These are phyloP conservation scores for Plagodis dolabraria DNA, from an alignment of 2,888 invertebrate genomes.

Conservation along the genomic window DNA sequence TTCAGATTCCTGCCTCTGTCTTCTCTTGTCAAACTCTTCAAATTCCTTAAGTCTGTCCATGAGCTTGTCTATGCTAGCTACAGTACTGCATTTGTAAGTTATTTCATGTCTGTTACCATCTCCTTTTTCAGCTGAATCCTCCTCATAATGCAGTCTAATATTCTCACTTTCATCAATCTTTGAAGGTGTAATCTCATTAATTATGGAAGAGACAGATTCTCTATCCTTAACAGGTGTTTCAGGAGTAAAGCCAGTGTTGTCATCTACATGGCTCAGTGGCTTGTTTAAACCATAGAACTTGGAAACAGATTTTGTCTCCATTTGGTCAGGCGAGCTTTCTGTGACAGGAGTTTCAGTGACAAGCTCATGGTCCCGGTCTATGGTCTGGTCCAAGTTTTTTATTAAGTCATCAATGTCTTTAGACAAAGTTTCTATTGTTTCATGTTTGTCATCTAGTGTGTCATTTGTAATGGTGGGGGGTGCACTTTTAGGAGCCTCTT, in stretches of 20 bases:
- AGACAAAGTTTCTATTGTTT: constrained; percentile 74
- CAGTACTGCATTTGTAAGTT: constrained; percentile 67
- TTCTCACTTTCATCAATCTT: constrained; percentile 77
- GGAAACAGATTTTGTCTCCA: constrained; percentile 64
- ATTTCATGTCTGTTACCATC: constrained; percentile 66
- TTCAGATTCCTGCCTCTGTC: constrained; percentile 74
- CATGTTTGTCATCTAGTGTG: constrained; percentile 64
- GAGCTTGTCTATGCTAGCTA: constrained; percentile 78
- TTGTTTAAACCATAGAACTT: constrained; percentile 73
- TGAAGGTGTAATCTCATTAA: constrained; percentile 68
- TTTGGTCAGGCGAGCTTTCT: constrained; percentile 48
- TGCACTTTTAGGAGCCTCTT: constrained; percentile 36
- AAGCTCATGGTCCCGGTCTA: constrained; percentile 65
- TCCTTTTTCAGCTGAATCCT: constrained; percentile 69
- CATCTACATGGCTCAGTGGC: constrained; percentile 64
- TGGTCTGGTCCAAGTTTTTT: constrained; percentile 73
- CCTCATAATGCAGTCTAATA: constrained; percentile 76
- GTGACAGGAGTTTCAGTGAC: constrained; percentile 39
- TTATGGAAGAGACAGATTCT: constrained; percentile 52
- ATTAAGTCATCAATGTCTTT: constrained; percentile 80
- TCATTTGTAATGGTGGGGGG: constrained; percentile 51
- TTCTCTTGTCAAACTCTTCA: constrained; percentile 78
- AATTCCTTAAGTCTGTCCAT: constrained; percentile 81
- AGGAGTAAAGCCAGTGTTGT: constrained; percentile 56
- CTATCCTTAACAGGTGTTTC: constrained; percentile 74